Evolutionary conservation across 2,888 invertebrate species (phyloP).

Genomic region (Kuschelorhynchus macadamiae): DNA sequence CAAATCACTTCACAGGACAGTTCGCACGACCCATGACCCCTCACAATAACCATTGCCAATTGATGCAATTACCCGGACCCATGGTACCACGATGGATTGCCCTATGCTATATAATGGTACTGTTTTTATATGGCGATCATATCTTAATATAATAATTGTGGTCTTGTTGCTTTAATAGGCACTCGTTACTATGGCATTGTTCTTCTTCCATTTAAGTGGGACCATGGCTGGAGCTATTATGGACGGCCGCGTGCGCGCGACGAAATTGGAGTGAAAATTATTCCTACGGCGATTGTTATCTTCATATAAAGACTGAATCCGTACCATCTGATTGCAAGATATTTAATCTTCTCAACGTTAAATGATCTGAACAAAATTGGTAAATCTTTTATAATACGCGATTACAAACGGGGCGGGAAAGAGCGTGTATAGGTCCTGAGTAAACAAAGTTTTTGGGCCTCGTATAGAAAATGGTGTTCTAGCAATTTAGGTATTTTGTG

Average conservation of each 20-base stretch:
- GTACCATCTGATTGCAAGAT: no score
- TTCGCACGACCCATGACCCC: conserved; percentile 68
- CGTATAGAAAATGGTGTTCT: no score
- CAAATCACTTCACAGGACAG: conserved; percentile 68
- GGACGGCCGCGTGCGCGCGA: conserved; percentile 32
- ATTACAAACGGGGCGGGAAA: no score
- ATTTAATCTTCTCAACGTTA: no score
- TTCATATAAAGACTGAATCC: no score
- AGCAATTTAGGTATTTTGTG: no score
- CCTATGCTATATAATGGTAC: conserved; percentile 44
- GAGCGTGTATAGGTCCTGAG: no score
- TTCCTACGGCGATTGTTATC: conserved; percentile 16
- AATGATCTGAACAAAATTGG: no score
- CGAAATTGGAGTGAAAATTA: conserved; percentile 33
- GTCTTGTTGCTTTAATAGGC: conserved; percentile 43
- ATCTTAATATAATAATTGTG: conserved; percentile 49
- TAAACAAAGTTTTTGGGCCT: no score
- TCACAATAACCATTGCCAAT: conserved; percentile 67
- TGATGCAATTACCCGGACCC: conserved; percentile 62
- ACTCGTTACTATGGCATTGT: conserved; percentile 43
- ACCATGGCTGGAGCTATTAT: conserved; percentile 28
- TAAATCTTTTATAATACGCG: no score
- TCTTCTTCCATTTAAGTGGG: conserved; percentile 41
- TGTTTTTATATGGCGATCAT: conserved; percentile 49
- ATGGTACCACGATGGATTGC: conserved; percentile 44